Evolutionary conservation across 2,888 invertebrate genomes (phyloP), one percentile per base, ranked within the genome.

Genomic region (Eucera pruinosa): DNA sequence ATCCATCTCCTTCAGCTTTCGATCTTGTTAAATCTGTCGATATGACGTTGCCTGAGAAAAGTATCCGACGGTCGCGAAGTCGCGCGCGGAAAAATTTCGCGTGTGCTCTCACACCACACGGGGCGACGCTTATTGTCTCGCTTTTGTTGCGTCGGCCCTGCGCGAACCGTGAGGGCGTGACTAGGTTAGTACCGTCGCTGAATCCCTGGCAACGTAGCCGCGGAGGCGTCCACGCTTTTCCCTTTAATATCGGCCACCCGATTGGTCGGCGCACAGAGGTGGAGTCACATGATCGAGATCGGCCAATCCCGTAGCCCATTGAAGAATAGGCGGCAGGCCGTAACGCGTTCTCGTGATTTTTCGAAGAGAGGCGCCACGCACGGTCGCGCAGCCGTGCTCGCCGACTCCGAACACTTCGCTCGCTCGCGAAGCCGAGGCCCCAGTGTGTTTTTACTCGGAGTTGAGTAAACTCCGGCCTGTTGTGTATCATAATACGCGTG

Each of bases 391-490:
- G 78, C 78, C 85, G 85, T 83, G 65, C 83, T 82, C 55, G 58
- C 43, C 68, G 52, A 43, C 68, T 20, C 50, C 52, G 80, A 77
- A 80, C 73, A 83, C 82, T 85, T 77, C 64, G 78, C 36, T 71
- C 57, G 78, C 74, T 78, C 72, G 84, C 83, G 79, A 78, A 78
- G 72, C 81, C 85, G 82, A 85, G 84, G 82, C 76, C 85, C 80
- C 91, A 91, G 91, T 91, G 89, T 91, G 91, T 91, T 91, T 91
- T 91, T 91, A 91, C 91, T 90, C 91, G 89, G 90, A 90, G 88
- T 95, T 96, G 96, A 95, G 96, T 96, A 96, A 96, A 96, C 96
- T 94, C 93, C 93, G 93, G 93, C 93, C 95, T 96, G 96, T 96
- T 96, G 96, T 96, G 96, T 96, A 95, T 96, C 95, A 95, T 95